Percentiles rank a stretch among this genome's conserved stretches.
These are phyloP conservation scores for Drosophila antonietae DNA, from an alignment of 2,888 invertebrate species.

Conservation along the genomic window DNA sequence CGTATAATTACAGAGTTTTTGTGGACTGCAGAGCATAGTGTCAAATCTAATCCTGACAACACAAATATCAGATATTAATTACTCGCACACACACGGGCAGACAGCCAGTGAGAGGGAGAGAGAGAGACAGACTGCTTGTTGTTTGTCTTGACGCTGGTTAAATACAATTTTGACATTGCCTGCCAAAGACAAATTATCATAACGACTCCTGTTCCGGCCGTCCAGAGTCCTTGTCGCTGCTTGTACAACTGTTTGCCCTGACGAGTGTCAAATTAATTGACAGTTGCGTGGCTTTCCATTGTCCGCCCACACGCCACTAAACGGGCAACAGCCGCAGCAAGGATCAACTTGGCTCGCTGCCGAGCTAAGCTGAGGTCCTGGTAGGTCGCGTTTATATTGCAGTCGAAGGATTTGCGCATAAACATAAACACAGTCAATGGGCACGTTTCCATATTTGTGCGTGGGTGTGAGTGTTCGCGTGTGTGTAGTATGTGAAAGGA, in stretches of 20 bases:
- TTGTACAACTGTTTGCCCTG: conserved; percentile 42
- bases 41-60: conserved; percentile 41
- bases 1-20: conserved; percentile 33
- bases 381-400: conserved; percentile 26
- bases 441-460: conserved; percentile 47
- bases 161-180: conserved; percentile 58
- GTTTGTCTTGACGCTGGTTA: conserved; percentile 44
- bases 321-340: conserved; percentile 28
- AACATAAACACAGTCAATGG: conserved; percentile 55
- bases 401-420: conserved; percentile 50
- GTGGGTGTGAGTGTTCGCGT: conserved; percentile 25
- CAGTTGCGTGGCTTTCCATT: conserved; percentile 58
- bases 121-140: conserved; percentile 19
- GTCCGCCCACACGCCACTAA: conserved; percentile 53
- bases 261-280: conserved; percentile 60
- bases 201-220: conserved; percentile 26
- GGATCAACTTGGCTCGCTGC: conserved; percentile 35
- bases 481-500: conserved; percentile 49
- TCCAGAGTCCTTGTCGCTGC: conserved; percentile 22
- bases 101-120: conserved; percentile 15
- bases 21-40: conserved; percentile 19
- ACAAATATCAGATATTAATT: conserved; percentile 53
- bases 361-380: conserved; percentile 18
- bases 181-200: conserved; percentile 66
- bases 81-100: conserved; percentile 19